phyloP scores from a whole-genome alignment of 2,113 vertebrate species.

The Columbina picui region DNA sequence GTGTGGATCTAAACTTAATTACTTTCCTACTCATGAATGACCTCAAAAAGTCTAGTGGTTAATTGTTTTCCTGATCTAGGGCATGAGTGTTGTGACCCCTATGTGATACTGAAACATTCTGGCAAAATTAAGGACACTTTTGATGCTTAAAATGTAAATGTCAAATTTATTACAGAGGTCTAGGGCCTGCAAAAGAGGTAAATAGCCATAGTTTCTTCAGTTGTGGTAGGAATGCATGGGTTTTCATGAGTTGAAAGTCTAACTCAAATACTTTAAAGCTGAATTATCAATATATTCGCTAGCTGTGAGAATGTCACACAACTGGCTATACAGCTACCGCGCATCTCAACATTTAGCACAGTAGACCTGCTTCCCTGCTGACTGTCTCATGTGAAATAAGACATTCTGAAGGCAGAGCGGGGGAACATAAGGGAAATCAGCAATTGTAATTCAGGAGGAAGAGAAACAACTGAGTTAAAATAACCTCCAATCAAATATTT shows the following conservation, averaged over 20 bases:
- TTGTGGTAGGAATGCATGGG: not conserved
- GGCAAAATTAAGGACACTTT: constrained; percentile 17
- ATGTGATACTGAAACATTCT: constrained; percentile 21
- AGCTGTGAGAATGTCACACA: constrained; percentile 6
- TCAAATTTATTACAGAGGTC: constrained; percentile 3
- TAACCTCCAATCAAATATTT: not conserved
- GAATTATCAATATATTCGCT: not conserved
- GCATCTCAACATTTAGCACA: not conserved
- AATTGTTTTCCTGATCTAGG: constrained; percentile 52
- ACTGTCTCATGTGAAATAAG: not conserved
- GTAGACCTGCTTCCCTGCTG: not conserved
- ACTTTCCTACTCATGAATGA: constrained; percentile 4
- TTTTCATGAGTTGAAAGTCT: not conserved
- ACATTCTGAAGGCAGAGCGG: not conserved
- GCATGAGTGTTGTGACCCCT: not conserved
- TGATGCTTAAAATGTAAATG: constrained; percentile 40
- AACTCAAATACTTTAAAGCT: not conserved
- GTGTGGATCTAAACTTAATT: constrained; percentile 39
- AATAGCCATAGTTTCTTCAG: not conserved
- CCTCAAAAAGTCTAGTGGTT: constrained; percentile 43
- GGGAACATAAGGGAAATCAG: not conserved
- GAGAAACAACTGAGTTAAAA: not conserved
- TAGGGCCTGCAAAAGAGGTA: not conserved
- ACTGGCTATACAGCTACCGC: not conserved
- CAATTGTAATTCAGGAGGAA: not conserved